Evolutionary conservation across 2,113 vertebrate species (phyloP).

Genomic region (Pelodiscus sinensis): DNA sequence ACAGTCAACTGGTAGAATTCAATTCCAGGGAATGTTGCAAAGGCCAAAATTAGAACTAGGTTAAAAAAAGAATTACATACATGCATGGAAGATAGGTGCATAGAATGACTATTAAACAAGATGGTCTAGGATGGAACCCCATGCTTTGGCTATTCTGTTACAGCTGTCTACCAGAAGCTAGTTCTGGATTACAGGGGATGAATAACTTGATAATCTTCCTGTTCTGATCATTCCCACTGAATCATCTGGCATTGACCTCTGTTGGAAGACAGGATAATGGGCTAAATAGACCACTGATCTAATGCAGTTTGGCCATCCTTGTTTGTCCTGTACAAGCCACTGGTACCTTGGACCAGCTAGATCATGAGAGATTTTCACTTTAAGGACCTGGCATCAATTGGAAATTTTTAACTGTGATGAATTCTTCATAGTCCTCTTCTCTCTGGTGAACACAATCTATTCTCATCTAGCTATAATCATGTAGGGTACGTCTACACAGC

Average conservation of each 20-base stretch:
- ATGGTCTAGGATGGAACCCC: not conserved
- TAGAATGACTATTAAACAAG: not conserved
- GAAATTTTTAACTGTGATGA: not conserved
- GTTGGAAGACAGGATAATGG: not conserved
- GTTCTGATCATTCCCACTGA: not conserved
- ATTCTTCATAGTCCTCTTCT: not conserved
- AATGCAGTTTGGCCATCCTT: not conserved
- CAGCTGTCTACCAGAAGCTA: not conserved
- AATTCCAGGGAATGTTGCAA: too few species aligned
- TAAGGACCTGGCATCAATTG: not conserved
- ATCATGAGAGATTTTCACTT: not conserved
- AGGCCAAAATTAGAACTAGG: too few species aligned
- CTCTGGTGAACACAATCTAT: not conserved
- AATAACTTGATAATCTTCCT: not conserved
- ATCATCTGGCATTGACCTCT: not conserved
- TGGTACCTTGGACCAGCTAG: not conserved
- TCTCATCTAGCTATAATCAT: not conserved
- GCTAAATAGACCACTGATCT: not conserved
- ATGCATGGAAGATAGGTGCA: not conserved
- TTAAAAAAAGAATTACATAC: not conserved
- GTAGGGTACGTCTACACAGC: not conserved
- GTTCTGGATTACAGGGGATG: not conserved
- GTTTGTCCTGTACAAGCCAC: not conserved
- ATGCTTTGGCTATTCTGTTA: not conserved
- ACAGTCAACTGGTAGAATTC: too few species aligned